These are phyloP conservation scores for Heliconius congener DNA, from an alignment of 1,140 invertebrate genomes.

Conservation along the genomic window DNA sequence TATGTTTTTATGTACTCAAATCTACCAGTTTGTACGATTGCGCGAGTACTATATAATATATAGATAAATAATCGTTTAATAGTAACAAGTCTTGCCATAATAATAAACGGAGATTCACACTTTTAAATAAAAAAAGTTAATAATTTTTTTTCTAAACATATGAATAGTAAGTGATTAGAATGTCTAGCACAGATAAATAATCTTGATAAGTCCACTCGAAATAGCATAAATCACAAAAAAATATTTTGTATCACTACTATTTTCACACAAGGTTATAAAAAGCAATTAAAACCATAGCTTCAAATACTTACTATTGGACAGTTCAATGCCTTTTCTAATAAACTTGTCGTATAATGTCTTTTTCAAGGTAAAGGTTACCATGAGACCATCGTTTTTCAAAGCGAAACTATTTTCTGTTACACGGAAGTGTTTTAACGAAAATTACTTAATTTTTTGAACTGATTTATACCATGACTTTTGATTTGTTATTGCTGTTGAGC, in stretches of 20 bases:
- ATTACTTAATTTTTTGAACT: background rate
- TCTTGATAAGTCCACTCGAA: background rate
- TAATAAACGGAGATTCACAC: no score
- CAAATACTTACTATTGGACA: conserved; percentile 21
- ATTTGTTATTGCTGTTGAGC: background rate
- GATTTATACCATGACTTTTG: background rate
- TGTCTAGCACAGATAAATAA: background rate
- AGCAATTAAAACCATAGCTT: conserved; percentile 21
- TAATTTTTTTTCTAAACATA: background rate
- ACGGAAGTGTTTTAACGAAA: background rate
- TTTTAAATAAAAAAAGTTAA: no score
- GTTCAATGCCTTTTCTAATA: conserved; percentile 25
- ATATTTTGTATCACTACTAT: background rate
- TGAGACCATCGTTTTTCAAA: conserved; percentile 6
- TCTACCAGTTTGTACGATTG: background rate
- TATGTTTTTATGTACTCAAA: background rate
- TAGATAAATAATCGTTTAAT: no score
- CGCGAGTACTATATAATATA: background rate
- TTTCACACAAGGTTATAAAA: conserved; percentile 27
- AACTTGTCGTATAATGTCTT: conserved; percentile 20
- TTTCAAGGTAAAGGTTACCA: conserved; percentile 28
- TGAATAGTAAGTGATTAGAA: background rate
- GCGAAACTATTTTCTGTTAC: background rate
- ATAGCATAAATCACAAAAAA: background rate
- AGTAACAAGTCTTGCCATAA: no score